Conservation (phyloP, 1,140 invertebrate species). For the Drosophila kepulauana region DNA sequence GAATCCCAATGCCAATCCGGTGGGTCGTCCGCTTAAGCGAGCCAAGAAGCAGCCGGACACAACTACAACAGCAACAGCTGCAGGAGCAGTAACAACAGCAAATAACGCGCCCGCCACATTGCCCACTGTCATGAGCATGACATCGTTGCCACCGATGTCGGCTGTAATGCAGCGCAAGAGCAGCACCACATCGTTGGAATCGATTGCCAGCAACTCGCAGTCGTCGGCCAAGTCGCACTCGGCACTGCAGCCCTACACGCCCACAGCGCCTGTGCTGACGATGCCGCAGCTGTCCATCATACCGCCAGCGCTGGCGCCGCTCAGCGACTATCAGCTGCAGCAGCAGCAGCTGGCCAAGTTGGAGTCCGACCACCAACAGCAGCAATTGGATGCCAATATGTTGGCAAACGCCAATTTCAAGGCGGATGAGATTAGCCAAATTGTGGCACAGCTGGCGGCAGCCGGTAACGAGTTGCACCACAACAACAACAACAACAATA, state of each 20-base stretch:
- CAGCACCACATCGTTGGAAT: slow-evolving; percentile 80
- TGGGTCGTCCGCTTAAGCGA: slow-evolving; percentile 73
- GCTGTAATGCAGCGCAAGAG: slow-evolving; percentile 74
- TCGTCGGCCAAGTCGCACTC: slow-evolving; percentile 70
- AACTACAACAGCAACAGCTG: no score
- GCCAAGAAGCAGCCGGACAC: slow-evolving; percentile 54
- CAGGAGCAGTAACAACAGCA: not conserved
- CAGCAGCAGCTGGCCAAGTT: slow-evolving; percentile 40
- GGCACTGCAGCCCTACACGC: slow-evolving; percentile 55
- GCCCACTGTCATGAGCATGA: slow-evolving; percentile 23
- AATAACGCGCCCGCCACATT: slow-evolving; percentile 13
- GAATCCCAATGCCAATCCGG: slow-evolving; percentile 63
- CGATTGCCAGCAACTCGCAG: slow-evolving; percentile 81
- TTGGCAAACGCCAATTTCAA: slow-evolving; percentile 63
- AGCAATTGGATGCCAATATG: slow-evolving; percentile 46
- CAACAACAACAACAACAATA: slow-evolving; percentile 60
- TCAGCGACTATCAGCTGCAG: slow-evolving; percentile 59
- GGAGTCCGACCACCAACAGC: slow-evolving; percentile 38
- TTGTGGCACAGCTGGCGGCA: slow-evolving; percentile 70
- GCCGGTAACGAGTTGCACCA: slow-evolving; percentile 40
- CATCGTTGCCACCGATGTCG: slow-evolving; percentile 52
- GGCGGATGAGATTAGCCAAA: slow-evolving; percentile 73
- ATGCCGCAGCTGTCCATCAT: slow-evolving; percentile 51
- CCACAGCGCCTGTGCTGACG: slow-evolving; percentile 11
- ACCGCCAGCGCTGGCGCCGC: slow-evolving; percentile 75